Evolutionary conservation across 2,888 invertebrate genomes (phyloP), one percentile per base, ranked within the genome.

Genomic region (Dilophus febrilis): DNA sequence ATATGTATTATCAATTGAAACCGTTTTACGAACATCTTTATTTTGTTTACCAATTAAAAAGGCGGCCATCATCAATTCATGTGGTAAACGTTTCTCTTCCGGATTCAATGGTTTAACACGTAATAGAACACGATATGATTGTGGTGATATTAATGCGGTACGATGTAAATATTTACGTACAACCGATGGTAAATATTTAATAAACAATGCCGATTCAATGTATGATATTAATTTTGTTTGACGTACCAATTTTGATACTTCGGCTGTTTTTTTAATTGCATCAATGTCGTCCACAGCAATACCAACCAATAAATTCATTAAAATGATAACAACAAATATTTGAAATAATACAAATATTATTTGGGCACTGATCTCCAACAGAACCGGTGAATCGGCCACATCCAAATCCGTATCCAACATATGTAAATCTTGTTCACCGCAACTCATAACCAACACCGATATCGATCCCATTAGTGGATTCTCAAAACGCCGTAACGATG

Each of bases 281-380:
- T 85, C 84, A 42, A 86, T 86, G 53, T 86, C 86, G 50, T 86
- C 84, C 3, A 86, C 86, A 0, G 86, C 86, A 47, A 86, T 86
- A 56, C 86, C 86, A 14, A 86, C 84, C 2, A 86, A 64, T 1
- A 86, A 61, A 60, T 86, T 86, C 85, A 86, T 86, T 33, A 86
- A 64, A 6, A 85, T 83, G 3, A 86, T 82, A 0, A 85, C 85
- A 1, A 86, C 85, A 53, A 86, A 84, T 50, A 86, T 66, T 5
- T 85, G 63, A 50, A 86, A 85, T 18, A 84, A 60, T 7, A 84
- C 78, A 53, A 84, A 85, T 2, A 81, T 82, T 37, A 85, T 72
- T 60, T 85, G 83, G 1, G 84, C 83, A 45, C 82, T 84, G 42
- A 84, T 76, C 57, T 82, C 81, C 29, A 85, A 61, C 17, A 83